These are phyloP conservation scores for Euura lappo DNA, from an alignment of 1,140 invertebrate species.

Conservation along the genomic window DNA sequence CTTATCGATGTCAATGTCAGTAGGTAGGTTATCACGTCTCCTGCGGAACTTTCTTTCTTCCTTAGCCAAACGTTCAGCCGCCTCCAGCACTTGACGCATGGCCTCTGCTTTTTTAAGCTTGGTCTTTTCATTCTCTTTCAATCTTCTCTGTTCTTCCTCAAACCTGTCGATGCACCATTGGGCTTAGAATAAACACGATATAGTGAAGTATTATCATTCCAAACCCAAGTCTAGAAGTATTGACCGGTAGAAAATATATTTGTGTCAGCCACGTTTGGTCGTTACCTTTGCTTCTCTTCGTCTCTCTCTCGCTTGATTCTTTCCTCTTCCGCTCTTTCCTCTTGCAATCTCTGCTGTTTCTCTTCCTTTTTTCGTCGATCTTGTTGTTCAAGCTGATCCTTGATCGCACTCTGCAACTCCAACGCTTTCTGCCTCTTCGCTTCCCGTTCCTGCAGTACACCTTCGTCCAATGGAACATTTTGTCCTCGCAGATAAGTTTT, in stretches of 20 bases:
- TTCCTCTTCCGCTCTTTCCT: slow-evolving; percentile 72
- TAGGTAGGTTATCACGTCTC: slow-evolving; percentile 64
- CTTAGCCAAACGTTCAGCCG: slow-evolving; percentile 62
- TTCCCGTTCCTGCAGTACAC: slow-evolving; percentile 72
- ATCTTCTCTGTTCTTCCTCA: slow-evolving; percentile 53
- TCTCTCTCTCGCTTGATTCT: slow-evolving; percentile 70
- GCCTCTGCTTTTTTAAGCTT: slow-evolving; percentile 44
- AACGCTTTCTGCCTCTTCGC: slow-evolving; percentile 71
- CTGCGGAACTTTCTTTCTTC: slow-evolving; percentile 68
- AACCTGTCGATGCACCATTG: slow-evolving; percentile 35
- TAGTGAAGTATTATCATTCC: too few relatives aligned
- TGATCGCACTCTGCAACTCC: slow-evolving; percentile 75
- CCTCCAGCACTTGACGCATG: slow-evolving; percentile 58
- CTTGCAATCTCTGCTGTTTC: slow-evolving; percentile 63
- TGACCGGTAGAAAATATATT: background rate
- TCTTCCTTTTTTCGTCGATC: slow-evolving; percentile 71
- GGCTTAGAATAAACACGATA: background rate
- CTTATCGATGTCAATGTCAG: slow-evolving; percentile 64
- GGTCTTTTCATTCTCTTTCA: slow-evolving; percentile 53
- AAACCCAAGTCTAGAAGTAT: background rate
- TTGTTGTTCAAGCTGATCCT: slow-evolving; percentile 74
- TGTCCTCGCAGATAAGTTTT: slow-evolving; percentile 73
- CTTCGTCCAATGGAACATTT: slow-evolving; percentile 73
- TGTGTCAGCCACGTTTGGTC: background rate
- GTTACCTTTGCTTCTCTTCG: slow-evolving; percentile 64